Evolutionary conservation across 2,888 invertebrate species (phyloP).

Genomic region (Plagodis dolabraria): DNA sequence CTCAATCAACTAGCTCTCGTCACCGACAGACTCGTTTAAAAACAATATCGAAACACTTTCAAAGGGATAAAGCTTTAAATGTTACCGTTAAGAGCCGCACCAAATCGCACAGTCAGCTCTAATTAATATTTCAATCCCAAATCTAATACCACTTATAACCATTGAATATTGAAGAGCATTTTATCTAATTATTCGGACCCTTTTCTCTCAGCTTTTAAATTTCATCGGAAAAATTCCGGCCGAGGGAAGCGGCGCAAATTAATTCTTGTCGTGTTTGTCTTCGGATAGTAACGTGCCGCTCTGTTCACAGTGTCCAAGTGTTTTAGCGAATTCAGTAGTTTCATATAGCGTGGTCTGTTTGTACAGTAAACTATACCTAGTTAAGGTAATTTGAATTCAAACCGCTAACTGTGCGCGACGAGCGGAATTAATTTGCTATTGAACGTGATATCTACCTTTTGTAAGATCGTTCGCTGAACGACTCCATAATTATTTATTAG

Average conservation of each 20-base stretch:
- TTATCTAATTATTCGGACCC: constrained; percentile 43
- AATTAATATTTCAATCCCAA: constrained; percentile 37
- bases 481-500: constrained; percentile 17
- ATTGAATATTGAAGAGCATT: constrained; percentile 40
- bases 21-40: constrained; percentile 6
- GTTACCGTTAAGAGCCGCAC: neutral
- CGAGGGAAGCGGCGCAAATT: constrained; percentile 24
- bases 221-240: constrained; percentile 45
- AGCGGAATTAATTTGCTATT: constrained; percentile 20
- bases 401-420: constrained; percentile 10
- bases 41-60: constrained; percentile 10
- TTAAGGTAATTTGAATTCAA: constrained; percentile 18
- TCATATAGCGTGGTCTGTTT: constrained; percentile 5
- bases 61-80: constrained; percentile 15
- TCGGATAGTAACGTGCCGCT: neutral
- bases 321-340: constrained; percentile 15
- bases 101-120: constrained; percentile 26
- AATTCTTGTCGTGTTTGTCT: constrained; percentile 29
- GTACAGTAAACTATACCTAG: constrained; percentile 1
- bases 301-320: constrained; percentile 10
- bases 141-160: constrained; percentile 40
- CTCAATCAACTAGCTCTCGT: neutral
- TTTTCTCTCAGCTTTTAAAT: constrained; percentile 45
- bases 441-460: constrained; percentile 14
- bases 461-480: neutral